Conservation (phyloP, 64 coral and sea anemone genomes). For the Montipora sp. region DNA sequence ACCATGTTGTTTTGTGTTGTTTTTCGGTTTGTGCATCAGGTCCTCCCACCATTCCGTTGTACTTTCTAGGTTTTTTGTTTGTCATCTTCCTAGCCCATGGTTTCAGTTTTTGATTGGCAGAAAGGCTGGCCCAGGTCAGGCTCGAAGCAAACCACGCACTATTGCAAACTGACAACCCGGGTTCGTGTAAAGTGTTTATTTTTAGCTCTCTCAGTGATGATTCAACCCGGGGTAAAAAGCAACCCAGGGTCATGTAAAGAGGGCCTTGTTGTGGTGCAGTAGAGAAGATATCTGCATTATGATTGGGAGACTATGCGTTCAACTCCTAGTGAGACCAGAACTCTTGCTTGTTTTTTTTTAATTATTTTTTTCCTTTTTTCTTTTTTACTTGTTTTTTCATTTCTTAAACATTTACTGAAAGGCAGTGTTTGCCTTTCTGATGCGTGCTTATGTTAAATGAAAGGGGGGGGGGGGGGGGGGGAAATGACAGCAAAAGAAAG, state of each 20-base stretch:
- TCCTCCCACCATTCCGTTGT: background rate
- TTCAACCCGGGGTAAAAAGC: background rate
- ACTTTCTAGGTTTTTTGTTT: background rate
- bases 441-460: too few relatives aligned
- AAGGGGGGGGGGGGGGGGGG: too few relatives aligned
- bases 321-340: too few relatives aligned
- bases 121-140: background rate
- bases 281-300: too few relatives aligned
- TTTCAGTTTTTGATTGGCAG: background rate
- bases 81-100: background rate
- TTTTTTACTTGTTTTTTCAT: too few relatives aligned
- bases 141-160: constrained; percentile 3
- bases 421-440: too few relatives aligned
- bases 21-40: background rate
- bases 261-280: too few relatives aligned
- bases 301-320: too few relatives aligned
- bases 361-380: too few relatives aligned
- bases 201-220: constrained; percentile 12
- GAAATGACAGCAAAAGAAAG: too few relatives aligned
- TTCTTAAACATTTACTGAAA: too few relatives aligned
- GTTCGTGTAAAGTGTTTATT: background rate
- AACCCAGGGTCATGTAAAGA: background rate
- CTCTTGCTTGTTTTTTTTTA: too few relatives aligned
- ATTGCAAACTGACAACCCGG: background rate
- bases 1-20: constrained; percentile 6